These are phyloP conservation scores for Smutsia gigantea DNA, from an alignment of 2,797 vertebrate species.

Conservation along the genomic window DNA sequence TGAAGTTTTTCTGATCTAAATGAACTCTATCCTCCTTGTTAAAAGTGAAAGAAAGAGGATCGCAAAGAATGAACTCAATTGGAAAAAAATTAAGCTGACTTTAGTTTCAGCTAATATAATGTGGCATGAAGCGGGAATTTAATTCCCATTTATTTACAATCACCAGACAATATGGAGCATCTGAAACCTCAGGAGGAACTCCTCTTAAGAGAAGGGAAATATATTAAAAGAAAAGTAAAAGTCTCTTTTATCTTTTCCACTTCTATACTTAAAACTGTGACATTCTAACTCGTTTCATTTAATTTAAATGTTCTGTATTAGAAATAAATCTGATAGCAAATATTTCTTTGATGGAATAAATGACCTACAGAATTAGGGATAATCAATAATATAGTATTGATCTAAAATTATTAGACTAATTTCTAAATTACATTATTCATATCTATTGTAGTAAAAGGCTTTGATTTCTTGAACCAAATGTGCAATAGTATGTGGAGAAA, in stretches of 20 bases:
- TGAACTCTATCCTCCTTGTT: constrained; percentile 43
- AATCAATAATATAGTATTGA: neutral
- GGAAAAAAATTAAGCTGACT: constrained; percentile 52
- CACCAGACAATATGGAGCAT: constrained; percentile 51
- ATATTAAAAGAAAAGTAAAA: constrained; percentile 48
- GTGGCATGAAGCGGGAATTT: constrained; percentile 54
- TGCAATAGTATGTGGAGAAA: neutral
- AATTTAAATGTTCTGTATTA: constrained; percentile 23
- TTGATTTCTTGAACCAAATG: neutral
- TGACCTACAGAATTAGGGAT: neutral
- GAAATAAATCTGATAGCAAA: constrained; percentile 16
- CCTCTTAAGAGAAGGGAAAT: constrained; percentile 40
- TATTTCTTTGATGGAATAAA: constrained; percentile 25
- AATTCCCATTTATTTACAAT: constrained; percentile 70
- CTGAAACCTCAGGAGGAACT: constrained; percentile 48
- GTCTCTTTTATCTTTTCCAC: constrained; percentile 8
- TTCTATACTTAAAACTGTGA: neutral
- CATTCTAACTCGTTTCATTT: constrained; percentile 2
- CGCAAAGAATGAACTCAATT: constrained; percentile 33
- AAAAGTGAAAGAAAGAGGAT: constrained; percentile 66
- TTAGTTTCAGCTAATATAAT: constrained; percentile 57
- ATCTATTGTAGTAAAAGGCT: neutral
- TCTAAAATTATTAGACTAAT: neutral
- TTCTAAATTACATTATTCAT: neutral
- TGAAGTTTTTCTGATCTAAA: constrained; percentile 40